Percentiles rank a stretch among this genome's conserved stretches.
Evolutionary conservation across 2,113 vertebrate genomes (phyloP).

Genomic region (Bubo bubo): DNA sequence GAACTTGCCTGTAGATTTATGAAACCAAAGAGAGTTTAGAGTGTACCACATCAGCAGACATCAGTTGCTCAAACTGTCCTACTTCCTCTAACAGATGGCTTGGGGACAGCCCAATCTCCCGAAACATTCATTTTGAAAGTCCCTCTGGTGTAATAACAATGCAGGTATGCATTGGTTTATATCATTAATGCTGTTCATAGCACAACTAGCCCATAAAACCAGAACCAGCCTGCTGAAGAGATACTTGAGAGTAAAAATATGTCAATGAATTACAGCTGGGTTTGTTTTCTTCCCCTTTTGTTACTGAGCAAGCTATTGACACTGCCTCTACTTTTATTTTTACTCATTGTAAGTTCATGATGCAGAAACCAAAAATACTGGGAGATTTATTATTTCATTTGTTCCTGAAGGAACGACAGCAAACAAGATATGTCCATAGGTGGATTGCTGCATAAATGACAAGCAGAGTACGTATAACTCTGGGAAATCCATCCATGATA

Average conservation of each 20-base stretch:
- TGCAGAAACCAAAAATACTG: neutral
- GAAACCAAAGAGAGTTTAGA: neutral
- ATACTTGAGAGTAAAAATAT: neutral
- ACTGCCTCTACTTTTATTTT: neutral
- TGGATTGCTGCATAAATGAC: neutral
- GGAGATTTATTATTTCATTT: neutral
- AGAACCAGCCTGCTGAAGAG: neutral
- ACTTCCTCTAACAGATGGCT: neutral
- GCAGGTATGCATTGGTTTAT: neutral
- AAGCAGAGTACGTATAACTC: neutral
- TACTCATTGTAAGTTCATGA: neutral
- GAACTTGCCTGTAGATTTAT: neutral
- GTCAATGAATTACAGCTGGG: neutral
- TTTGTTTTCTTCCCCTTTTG: neutral
- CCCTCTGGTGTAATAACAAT: neutral
- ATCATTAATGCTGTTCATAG: neutral
- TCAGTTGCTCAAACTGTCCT: neutral
- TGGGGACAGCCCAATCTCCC: neutral
- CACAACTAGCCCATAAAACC: neutral
- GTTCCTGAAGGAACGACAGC: neutral
- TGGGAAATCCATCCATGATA: constrained; percentile 12
- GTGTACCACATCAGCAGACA: neutral
- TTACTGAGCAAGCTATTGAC: neutral
- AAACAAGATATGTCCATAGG: neutral
- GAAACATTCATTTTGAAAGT: neutral